Conservation (phyloP, 2,797 vertebrate genomes). For the Manis pentadactyla region DNA sequence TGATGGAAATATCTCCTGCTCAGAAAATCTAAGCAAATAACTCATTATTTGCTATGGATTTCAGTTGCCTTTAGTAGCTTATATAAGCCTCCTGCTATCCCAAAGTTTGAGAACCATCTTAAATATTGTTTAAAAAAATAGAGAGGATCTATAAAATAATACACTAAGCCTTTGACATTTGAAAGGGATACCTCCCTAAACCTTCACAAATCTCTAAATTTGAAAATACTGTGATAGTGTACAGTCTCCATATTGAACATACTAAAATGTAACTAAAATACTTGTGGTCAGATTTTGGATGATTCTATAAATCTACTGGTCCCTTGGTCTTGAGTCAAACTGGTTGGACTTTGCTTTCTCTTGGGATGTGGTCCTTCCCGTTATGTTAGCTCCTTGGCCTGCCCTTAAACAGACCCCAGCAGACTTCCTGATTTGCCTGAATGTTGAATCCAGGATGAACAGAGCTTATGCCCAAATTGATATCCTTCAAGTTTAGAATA, state of each 20-base stretch:
- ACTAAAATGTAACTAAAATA: conserved; percentile 26
- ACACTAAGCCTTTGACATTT: conserved; percentile 57
- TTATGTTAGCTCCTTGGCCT: not conserved
- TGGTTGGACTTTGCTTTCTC: conserved; percentile 12
- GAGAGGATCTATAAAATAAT: conserved; percentile 9
- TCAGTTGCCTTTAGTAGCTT: conserved; percentile 56
- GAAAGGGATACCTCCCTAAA: conserved; percentile 34
- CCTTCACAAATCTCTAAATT: conserved; percentile 51
- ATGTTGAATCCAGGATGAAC: not conserved
- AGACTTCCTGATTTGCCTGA: not conserved
- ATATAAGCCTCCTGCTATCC: conserved; percentile 1
- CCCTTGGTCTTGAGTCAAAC: not conserved
- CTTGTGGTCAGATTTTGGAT: not conserved
- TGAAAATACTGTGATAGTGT: conserved; percentile 15
- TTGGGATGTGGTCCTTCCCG: not conserved
- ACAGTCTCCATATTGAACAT: not conserved
- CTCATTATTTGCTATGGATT: conserved; percentile 67
- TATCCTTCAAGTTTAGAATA: not conserved
- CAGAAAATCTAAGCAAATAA: conserved; percentile 68
- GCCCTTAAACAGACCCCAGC: not conserved
- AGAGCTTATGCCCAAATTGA: not conserved
- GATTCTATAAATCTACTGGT: not conserved
- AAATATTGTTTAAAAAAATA: conserved; percentile 60
- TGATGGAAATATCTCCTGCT: conserved; percentile 9
- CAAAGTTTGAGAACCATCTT: conserved; percentile 37